A percentile compares a stretch with the other conserved stretches of the same genome.
These are phyloP conservation scores for Muntiacus reevesi DNA, from an alignment of 2,113 vertebrate species.

Conservation along the genomic window DNA sequence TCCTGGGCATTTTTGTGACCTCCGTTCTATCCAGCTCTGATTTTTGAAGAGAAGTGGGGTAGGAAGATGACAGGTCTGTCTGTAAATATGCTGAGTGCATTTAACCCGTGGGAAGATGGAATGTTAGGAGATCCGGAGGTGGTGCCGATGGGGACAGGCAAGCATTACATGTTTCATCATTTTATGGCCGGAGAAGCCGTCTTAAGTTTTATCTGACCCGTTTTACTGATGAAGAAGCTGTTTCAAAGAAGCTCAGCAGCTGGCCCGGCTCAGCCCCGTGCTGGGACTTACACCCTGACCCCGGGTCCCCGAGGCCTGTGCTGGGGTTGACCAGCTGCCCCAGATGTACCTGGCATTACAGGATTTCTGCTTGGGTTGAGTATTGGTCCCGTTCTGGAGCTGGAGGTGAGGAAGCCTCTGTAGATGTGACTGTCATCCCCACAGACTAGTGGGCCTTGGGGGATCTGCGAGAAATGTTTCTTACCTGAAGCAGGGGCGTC, in stretches of 20 bases:
- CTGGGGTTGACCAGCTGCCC: not conserved
- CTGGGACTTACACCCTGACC: rapidly evolving
- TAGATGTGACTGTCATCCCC: rapidly evolving
- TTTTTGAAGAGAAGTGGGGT: not conserved
- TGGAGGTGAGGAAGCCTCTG: not conserved
- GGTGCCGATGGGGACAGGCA: not conserved
- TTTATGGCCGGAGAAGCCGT: not conserved
- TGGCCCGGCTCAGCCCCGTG: rapidly evolving
- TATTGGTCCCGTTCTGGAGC: rapidly evolving
- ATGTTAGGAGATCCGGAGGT: too few species aligned
- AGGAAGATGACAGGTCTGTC: not conserved
- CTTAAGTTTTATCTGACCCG: not conserved
- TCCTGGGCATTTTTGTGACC: not conserved
- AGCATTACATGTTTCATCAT: not conserved
- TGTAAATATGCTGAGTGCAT: not conserved
- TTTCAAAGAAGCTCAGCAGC: not conserved
- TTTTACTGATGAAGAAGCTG: not conserved
- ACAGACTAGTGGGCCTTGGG: not conserved
- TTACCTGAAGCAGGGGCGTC: not conserved
- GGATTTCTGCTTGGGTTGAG: too few species aligned
- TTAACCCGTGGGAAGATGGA: not conserved
- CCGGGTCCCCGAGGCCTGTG: not conserved
- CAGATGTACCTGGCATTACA: rapidly evolving
- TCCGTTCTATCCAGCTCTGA: not conserved
- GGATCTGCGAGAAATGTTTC: not conserved